Evolutionary conservation across 2,888 invertebrate species (phyloP), one percentile per base, ranked within the genome.

Genomic region (Tetranychus piercei): DNA sequence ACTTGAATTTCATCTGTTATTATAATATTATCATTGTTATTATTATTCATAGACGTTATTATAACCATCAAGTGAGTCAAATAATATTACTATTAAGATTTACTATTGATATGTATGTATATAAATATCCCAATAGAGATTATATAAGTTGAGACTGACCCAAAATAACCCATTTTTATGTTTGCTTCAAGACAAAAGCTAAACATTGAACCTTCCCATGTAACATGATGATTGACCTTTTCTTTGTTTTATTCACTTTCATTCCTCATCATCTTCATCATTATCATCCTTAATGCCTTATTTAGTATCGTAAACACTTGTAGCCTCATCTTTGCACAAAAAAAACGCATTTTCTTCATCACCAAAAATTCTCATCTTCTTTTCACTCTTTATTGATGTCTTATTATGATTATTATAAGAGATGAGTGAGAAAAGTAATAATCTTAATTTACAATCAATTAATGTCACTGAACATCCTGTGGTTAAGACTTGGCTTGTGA

Each of bases 371-470:
- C 9, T 55, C 55, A 15, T 55, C 55, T 15, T 55, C 55, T 15
- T 55, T 55, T 55, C 55, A 9, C 15, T 15, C 55, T 55, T 55
- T 55, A 55, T 55, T 55, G 5, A 15, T 55, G 55, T 55, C 55
- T 15, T 15, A 55, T 55, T 55, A 55, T 55, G 9, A 55, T 55
- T 55, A 55, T 55, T 55, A 55, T 55, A 9, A 55, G 55, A 15
- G 55, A 55, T 55, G 55, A 55, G 55, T 55, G 55, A 55, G 55
- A 55, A 55, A 55, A 55, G 55, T 55, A 55, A 55, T 55, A 55
- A 55, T 55, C 55, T 55, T 55, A 55, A 55, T 55, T 55, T 55
- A 55, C 55, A 55, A 55, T 15, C 55, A 55, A 55, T 55, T 55
- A 55, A 55, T 55, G 55, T 55, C 55, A 55, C 55, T 55, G 55